A percentile compares a stretch with the other conserved stretches of the same genome.
phyloP scores from a whole-genome alignment of 2,888 invertebrate species.

The Latheticus oryzae region DNA sequence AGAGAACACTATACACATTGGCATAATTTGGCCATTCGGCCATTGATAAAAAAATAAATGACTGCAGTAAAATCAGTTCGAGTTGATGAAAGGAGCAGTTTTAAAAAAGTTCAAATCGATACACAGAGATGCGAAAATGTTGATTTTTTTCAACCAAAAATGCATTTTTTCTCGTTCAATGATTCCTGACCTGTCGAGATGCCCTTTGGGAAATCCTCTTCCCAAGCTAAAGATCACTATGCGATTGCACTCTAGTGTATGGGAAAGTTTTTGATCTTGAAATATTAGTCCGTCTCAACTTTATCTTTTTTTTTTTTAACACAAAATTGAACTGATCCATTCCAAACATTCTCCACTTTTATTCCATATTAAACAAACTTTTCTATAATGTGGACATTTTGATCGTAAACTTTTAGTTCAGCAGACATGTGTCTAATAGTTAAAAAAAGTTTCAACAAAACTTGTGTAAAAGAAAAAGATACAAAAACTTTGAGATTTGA shows the following conservation, averaged over 20 bases:
- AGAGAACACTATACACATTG: constrained; percentile 31
- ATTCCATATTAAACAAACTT: too few relatives aligned
- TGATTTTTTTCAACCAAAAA: too few relatives aligned
- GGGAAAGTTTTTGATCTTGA: constrained; percentile 10
- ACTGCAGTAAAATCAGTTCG: constrained; percentile 48
- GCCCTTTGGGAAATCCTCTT: constrained; percentile 32
- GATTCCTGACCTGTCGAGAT: constrained; percentile 15
- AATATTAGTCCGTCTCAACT: constrained; percentile 12
- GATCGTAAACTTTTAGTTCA: constrained; percentile 17
- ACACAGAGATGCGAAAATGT: too few relatives aligned
- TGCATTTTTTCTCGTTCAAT: too few relatives aligned
- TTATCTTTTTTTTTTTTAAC: constrained; percentile 26
- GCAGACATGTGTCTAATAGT: constrained; percentile 25
- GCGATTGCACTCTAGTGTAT: constrained; percentile 26
- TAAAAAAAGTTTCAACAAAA: constrained; percentile 20
- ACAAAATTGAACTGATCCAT: constrained; percentile 19
- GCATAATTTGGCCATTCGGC: constrained; percentile 44
- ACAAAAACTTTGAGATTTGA: constrained; percentile 16
- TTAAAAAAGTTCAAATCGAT: too few relatives aligned
- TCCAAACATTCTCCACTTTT: too few relatives aligned
- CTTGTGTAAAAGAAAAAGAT: too few relatives aligned
- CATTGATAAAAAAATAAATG: constrained; percentile 48
- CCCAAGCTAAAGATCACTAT: constrained; percentile 19
- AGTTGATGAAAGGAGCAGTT: constrained; percentile 46
- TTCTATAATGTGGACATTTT: constrained; percentile 22